phyloP scores from a whole-genome alignment of 2,113 vertebrate species.

The Etia nguti region DNA sequence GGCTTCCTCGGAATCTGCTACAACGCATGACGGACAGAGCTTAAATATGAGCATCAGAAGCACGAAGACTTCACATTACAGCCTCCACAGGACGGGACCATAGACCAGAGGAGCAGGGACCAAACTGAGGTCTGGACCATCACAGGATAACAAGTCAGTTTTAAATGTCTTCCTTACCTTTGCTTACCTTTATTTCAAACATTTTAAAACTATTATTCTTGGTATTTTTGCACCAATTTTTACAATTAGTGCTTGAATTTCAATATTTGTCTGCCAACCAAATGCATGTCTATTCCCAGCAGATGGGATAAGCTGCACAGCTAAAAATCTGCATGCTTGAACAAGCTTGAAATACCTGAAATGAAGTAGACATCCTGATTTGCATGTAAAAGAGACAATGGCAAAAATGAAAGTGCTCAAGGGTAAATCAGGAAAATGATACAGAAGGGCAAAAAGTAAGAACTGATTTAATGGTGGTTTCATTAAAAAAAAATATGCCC shows the following conservation, averaged over 20 bases:
- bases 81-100: neutral
- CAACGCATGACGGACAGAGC: neutral
- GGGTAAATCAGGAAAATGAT: neutral
- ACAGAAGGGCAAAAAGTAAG: neutral
- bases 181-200: neutral
- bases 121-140: neutral
- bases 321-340: neutral
- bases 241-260: neutral
- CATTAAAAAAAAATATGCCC: neutral
- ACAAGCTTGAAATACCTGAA: neutral
- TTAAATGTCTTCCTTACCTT: neutral
- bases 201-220: neutral
- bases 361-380: neutral
- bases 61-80: neutral
- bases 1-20: neutral
- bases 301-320: neutral
- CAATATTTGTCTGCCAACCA: neutral
- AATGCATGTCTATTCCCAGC: neutral
- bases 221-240: neutral
- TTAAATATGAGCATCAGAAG: conserved; percentile 17
- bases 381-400: neutral
- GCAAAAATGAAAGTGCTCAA: neutral
- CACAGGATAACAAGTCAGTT: neutral
- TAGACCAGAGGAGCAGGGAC: neutral
- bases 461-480: neutral